Conservation (phyloP, 2,797 vertebrate genomes). For the Chelidonichthys spinosus region DNA sequence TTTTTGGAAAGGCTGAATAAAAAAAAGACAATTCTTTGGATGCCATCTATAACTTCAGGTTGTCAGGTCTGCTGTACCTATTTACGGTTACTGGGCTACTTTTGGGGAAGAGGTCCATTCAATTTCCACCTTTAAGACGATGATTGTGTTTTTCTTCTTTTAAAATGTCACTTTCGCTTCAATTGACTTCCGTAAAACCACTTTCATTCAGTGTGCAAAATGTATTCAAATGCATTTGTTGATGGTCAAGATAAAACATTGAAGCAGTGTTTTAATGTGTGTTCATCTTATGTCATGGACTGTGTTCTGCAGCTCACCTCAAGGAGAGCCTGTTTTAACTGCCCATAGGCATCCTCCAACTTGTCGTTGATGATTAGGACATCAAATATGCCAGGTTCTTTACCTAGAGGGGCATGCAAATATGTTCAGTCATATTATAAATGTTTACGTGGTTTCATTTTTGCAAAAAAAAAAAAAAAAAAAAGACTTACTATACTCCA, state of each 20-base stretch:
- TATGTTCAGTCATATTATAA: not conserved
- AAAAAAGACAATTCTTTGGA: not conserved
- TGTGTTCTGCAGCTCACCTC: slow-evolving; percentile 82
- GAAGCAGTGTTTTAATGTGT: not conserved
- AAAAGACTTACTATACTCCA: slow-evolving; percentile 90
- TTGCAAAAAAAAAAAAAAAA: not conserved
- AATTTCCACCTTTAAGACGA: not conserved
- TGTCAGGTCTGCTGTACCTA: not conserved
- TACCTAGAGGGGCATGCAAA: slow-evolving; percentile 79
- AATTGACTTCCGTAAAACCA: not conserved
- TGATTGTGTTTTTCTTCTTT: not conserved
- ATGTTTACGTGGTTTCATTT: not conserved
- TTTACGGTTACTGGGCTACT: not conserved
- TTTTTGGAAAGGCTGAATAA: slow-evolving; percentile 3
- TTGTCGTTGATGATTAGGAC: slow-evolving; percentile 90
- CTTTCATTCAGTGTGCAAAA: not conserved
- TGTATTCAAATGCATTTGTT: not conserved
- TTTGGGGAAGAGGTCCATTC: not conserved
- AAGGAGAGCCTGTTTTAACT: slow-evolving; percentile 85
- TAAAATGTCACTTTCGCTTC: not conserved
- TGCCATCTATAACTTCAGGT: not conserved
- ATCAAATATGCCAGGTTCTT: slow-evolving; percentile 91
- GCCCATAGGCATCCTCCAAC: slow-evolving; percentile 88
- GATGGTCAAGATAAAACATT: not conserved
- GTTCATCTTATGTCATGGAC: not conserved